Conservation (phyloP, 2,888 invertebrate genomes). For the Leptogaster cylindrica region DNA sequence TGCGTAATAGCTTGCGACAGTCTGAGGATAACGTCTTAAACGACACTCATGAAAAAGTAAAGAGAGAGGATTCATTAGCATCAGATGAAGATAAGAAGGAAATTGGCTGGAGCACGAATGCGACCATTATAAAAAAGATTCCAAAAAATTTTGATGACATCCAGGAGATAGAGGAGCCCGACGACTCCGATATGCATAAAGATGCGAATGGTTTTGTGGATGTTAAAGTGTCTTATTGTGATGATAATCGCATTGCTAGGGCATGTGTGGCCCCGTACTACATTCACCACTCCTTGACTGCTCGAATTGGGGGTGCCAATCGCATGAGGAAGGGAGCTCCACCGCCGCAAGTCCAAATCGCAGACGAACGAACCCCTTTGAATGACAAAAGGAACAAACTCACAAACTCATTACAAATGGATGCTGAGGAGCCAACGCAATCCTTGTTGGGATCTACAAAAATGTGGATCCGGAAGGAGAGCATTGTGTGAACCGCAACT, state of each 20-base stretch:
- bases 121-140: constrained; percentile 34
- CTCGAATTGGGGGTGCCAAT: neutral
- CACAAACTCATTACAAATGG: neutral
- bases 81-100: constrained; percentile 25
- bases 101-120: constrained; percentile 9
- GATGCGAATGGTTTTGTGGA: constrained; percentile 30
- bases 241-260: constrained; percentile 26
- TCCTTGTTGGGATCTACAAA: no score
- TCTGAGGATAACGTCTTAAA: neutral
- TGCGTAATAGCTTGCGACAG: constrained; percentile 37
- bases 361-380: neutral
- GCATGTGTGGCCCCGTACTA: constrained; percentile 30
- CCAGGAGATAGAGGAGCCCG: constrained; percentile 40
- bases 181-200: constrained; percentile 29
- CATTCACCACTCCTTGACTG: constrained; percentile 19
- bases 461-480: neutral
- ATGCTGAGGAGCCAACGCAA: no score
- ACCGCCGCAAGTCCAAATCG: neutral
- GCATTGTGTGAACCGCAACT: neutral
- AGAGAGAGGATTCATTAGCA: constrained; percentile 6
- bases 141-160: constrained; percentile 43
- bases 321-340: no score
- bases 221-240: constrained; percentile 4
- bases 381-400: neutral
- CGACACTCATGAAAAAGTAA: constrained; percentile 10